Conservation (phyloP, 2,797 vertebrate genomes). For the Crenichthys baileyi region DNA sequence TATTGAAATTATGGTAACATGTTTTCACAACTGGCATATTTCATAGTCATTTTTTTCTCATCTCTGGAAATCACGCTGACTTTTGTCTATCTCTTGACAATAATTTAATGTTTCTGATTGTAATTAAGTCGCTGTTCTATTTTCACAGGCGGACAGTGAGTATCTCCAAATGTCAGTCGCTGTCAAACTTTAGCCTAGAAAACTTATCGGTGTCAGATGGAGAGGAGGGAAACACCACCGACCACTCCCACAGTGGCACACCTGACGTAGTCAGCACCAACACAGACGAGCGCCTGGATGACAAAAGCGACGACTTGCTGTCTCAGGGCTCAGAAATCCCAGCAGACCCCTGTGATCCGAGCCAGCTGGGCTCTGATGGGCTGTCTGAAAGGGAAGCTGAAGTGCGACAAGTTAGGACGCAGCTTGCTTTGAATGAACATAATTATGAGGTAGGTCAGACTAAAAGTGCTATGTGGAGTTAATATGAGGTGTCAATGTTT, state of each 20-base stretch:
- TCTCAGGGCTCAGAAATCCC: constrained; percentile 94
- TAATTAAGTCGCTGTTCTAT: not conserved
- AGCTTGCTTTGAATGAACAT: constrained; percentile 83
- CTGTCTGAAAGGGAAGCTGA: constrained; percentile 86
- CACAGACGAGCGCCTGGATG: constrained; percentile 92
- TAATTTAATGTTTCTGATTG: not conserved
- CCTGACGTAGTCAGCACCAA: constrained; percentile 96
- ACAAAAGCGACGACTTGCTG: constrained; percentile 90
- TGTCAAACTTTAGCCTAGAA: constrained; percentile 96
- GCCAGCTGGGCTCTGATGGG: constrained; percentile 76
- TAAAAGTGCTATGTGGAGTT: not conserved
- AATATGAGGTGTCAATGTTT: not conserved
- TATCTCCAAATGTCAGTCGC: constrained; percentile 93
- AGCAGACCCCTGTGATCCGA: constrained; percentile 82
- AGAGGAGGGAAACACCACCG: constrained; percentile 94
- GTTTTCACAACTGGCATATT: not conserved
- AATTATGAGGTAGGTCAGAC: constrained; percentile 74
- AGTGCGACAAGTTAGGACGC: constrained; percentile 84
- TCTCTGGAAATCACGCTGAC: not conserved
- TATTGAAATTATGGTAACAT: not conserved
- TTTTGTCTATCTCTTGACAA: not conserved
- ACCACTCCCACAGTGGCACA: constrained; percentile 93
- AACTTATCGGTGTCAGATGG: constrained; percentile 91
- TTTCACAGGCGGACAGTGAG: constrained; percentile 83
- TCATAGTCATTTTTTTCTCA: not conserved